phyloP scores from a whole-genome alignment of 1,140 invertebrate species.

The Ditylenchus dipsaci region DNA sequence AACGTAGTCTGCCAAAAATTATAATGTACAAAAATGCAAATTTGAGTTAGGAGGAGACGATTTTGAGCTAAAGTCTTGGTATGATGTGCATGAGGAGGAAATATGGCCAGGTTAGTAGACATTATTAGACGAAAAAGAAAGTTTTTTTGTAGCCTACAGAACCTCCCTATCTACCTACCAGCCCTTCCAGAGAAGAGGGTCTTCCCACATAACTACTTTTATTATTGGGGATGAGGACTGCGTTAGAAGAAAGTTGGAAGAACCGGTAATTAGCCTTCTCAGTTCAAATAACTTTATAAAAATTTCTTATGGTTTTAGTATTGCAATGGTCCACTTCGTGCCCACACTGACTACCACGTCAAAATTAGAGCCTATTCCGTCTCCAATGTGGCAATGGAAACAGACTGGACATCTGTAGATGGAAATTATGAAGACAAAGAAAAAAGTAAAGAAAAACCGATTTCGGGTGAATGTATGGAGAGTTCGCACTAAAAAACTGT shows the following conservation, averaged over 20 bases:
- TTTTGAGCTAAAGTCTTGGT: conserved; percentile 50
- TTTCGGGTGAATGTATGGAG: not conserved
- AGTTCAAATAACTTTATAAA: not conserved
- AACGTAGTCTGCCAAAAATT: not conserved
- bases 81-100: conserved; percentile 52
- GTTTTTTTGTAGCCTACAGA: conserved; percentile 49
- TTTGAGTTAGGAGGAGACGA: conserved; percentile 41
- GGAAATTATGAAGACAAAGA: conserved; percentile 24
- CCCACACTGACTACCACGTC: conserved; percentile 49
- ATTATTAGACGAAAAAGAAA: conserved; percentile 49
- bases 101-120: too few species aligned
- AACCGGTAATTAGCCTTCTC: conserved; percentile 41
- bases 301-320: conserved; percentile 32
- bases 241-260: conserved; percentile 42
- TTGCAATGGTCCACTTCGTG: conserved; percentile 49
- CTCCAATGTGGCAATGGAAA: conserved; percentile 53
- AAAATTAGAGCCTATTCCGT: conserved; percentile 52
- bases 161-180: conserved; percentile 52
- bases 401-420: conserved; percentile 43
- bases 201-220: conserved; percentile 34
- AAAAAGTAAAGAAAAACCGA: conserved; percentile 26
- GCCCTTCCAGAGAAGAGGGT: conserved; percentile 38
- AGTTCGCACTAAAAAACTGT: conserved; percentile 5
- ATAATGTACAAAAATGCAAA: not conserved
- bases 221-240: conserved; percentile 55